A percentile compares a stretch with the other conserved stretches of the same genome.
Evolutionary conservation across 1,140 invertebrate species (phyloP).

Genomic region (Cephus cinctus): DNA sequence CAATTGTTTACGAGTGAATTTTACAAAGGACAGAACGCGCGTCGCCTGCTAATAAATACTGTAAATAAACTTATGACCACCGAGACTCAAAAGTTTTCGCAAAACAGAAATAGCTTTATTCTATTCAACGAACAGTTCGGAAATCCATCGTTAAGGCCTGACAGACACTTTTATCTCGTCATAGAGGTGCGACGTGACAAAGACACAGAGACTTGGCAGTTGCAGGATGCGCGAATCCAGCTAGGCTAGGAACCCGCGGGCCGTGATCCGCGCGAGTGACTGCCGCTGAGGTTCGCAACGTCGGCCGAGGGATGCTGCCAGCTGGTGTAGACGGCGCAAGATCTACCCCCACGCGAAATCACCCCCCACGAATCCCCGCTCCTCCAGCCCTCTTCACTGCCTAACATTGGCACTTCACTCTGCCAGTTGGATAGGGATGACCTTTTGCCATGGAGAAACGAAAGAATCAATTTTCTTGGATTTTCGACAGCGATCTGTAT

Average conservation of each 20-base stretch:
- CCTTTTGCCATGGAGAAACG: not conserved
- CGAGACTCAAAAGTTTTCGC: no score
- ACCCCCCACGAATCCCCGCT: slow-evolving; percentile 12
- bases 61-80: no score
- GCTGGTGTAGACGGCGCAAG: slow-evolving; percentile 50
- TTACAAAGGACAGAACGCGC: no score
- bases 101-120: no score
- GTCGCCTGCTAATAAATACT: no score
- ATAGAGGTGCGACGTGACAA: no score
- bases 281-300: slow-evolving; percentile 37
- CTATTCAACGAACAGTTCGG: no score
- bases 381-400: slow-evolving; percentile 16
- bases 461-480: not conserved
- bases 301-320: slow-evolving; percentile 49
- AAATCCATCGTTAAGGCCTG: no score
- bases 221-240: not conserved
- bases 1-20: no score
- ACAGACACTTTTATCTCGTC: no score
- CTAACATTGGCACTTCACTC: slow-evolving; percentile 5
- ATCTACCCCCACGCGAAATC: slow-evolving; percentile 42
- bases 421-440: not conserved
- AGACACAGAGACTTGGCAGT: not conserved
- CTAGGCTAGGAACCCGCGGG: slow-evolving; percentile 37
- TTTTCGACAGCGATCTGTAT: not conserved
- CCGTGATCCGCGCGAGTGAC: slow-evolving; percentile 51